Evolutionary conservation across 2,888 invertebrate genomes (phyloP).

Genomic region (Nymphalis urticae): DNA sequence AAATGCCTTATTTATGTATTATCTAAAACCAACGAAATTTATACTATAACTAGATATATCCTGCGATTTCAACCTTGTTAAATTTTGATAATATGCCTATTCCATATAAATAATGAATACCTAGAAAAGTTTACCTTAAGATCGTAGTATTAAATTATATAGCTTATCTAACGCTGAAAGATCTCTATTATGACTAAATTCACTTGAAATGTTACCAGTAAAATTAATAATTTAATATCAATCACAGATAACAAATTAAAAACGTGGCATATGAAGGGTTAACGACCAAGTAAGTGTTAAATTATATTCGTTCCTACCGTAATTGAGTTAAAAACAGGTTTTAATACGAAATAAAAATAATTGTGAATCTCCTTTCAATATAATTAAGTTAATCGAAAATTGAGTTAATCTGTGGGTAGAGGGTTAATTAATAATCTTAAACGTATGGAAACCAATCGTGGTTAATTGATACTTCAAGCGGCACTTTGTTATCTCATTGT

Average conservation of each 20-base stretch:
- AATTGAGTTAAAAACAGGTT: slow-evolving; percentile 31
- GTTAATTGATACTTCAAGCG: slow-evolving; percentile 17
- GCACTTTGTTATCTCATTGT: not conserved
- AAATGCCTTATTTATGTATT: not conserved
- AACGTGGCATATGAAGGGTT: slow-evolving; percentile 5
- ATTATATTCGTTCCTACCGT: slow-evolving; percentile 17
- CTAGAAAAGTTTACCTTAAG: too few relatives aligned
- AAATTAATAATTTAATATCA: slow-evolving; percentile 10
- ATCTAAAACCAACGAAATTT: not conserved
- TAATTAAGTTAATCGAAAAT: slow-evolving; percentile 34
- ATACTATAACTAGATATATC: not conserved
- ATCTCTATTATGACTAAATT: slow-evolving; percentile 20
- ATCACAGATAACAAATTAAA: slow-evolving; percentile 8
- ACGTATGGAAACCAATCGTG: slow-evolving; percentile 19
- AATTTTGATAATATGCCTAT: too few relatives aligned
- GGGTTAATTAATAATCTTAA: slow-evolving; percentile 35
- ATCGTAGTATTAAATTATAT: too few relatives aligned
- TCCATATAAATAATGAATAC: too few relatives aligned
- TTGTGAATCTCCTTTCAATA: slow-evolving; percentile 27
- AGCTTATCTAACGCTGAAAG: too few relatives aligned
- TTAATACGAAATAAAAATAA: slow-evolving; percentile 24
- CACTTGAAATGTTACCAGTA: slow-evolving; percentile 6
- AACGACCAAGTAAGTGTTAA: slow-evolving; percentile 19
- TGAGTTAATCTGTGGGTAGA: slow-evolving; percentile 33
- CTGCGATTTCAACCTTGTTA: too few relatives aligned